phyloP scores from a whole-genome alignment of 2,888 invertebrate genomes.

The Muschampia plurimacula region DNA sequence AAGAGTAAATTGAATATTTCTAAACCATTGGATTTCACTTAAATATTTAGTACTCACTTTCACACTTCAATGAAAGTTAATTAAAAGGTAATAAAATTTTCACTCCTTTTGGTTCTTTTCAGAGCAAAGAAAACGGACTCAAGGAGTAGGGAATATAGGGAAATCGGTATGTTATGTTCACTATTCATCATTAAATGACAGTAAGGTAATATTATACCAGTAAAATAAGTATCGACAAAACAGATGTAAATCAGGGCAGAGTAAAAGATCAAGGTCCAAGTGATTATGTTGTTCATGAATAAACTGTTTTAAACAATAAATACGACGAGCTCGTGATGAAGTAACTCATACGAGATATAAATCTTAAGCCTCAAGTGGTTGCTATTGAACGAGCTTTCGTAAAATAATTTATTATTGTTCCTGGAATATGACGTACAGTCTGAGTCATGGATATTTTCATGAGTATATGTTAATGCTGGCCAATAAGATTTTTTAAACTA shows the following conservation, averaged over 20 bases:
- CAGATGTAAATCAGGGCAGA: slow-evolving; percentile 57
- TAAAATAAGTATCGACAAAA: slow-evolving; percentile 49
- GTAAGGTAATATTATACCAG: slow-evolving; percentile 45
- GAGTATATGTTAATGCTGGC: background rate
- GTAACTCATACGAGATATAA: slow-evolving; percentile 38
- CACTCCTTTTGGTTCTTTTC: background rate
- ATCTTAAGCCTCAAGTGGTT: slow-evolving; percentile 38
- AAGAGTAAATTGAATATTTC: background rate
- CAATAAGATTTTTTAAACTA: background rate
- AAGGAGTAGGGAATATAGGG: background rate
- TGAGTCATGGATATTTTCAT: slow-evolving; percentile 29
- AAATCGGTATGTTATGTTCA: background rate
- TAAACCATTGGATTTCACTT: too few species aligned
- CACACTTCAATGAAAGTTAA: too few species aligned
- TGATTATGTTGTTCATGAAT: slow-evolving; percentile 55
- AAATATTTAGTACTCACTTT: too few species aligned
- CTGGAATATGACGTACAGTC: slow-evolving; percentile 32
- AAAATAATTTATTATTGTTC: slow-evolving; percentile 39
- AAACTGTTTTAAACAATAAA: slow-evolving; percentile 55
- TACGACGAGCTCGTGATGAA: slow-evolving; percentile 35
- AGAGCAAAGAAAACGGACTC: background rate
- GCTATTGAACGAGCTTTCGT: slow-evolving; percentile 38
- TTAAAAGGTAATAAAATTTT: background rate
- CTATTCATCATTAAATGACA: background rate
- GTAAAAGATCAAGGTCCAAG: slow-evolving; percentile 54